These are phyloP conservation scores for Pollimyrus isidori DNA, from an alignment of 2,113 vertebrate genomes.

Conservation along the genomic window DNA sequence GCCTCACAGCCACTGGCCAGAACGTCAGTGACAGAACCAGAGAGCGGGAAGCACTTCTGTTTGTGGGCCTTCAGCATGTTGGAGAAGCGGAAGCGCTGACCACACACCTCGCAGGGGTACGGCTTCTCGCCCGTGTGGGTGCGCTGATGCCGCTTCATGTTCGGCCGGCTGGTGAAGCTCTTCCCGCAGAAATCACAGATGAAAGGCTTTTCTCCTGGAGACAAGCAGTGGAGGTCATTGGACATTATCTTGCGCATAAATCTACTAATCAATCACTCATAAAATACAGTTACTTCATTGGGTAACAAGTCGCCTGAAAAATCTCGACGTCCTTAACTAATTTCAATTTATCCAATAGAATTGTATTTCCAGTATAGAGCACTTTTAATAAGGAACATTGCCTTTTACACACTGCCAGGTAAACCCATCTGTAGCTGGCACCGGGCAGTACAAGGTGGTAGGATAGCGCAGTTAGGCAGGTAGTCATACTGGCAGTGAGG, in stretches of 20 bases:
- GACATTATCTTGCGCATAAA: not conserved
- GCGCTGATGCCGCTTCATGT: constrained; percentile 93
- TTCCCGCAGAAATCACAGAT: constrained; percentile 99
- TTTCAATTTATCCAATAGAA: not conserved
- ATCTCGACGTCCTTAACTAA: not conserved
- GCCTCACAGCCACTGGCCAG: constrained; percentile 60
- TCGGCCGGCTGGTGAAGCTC: constrained; percentile 96
- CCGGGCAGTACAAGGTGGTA: not conserved
- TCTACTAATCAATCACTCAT: not conserved
- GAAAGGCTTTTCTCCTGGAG: constrained; percentile 91
- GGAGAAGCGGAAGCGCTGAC: constrained; percentile 95
- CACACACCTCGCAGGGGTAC: constrained; percentile 89
- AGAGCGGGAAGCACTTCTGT: constrained; percentile 78
- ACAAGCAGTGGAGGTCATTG: constrained; percentile 4
- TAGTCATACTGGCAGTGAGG: not conserved
- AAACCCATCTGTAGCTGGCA: not conserved
- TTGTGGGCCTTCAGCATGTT: constrained; percentile 98
- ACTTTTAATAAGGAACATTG: not conserved
- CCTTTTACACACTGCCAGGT: not conserved
- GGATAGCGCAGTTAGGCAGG: not conserved
- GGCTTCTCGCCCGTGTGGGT: constrained; percentile 97
- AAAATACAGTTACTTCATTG: not conserved
- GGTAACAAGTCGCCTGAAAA: not conserved
- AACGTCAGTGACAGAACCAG: constrained; percentile 73
- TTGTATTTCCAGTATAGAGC: not conserved